A percentile compares a stretch with the other conserved stretches of the same genome.
Conservation (phyloP, 1,140 invertebrate species). For the Dreissena rostriformis region DNA sequence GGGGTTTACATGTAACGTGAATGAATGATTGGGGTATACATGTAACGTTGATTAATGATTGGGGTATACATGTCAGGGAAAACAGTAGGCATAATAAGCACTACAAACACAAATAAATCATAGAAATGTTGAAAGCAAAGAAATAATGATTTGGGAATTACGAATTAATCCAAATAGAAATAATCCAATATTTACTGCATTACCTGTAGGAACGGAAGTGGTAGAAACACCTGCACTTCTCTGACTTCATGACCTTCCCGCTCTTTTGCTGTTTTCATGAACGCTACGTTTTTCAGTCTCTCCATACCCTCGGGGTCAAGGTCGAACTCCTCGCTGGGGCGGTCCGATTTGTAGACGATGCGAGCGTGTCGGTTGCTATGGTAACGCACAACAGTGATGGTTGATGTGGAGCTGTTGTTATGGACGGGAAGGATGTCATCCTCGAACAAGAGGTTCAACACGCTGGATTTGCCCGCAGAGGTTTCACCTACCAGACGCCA, state of each 20-base stretch:
- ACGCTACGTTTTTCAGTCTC: constrained; percentile 45
- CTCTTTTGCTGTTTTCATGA: constrained; percentile 53
- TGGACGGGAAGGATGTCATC: constrained; percentile 69
- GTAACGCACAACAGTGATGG: constrained; percentile 71
- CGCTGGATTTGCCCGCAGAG: constrained; percentile 74
- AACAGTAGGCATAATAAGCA: too few relatives aligned
- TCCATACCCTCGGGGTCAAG: constrained; percentile 39
- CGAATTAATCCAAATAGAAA: not conserved
- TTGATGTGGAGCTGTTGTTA: constrained; percentile 71
- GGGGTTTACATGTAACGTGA: too few relatives aligned
- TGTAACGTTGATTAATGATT: too few relatives aligned
- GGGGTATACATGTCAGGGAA: too few relatives aligned
- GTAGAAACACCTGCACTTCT: constrained; percentile 67
- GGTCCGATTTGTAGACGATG: constrained; percentile 54
- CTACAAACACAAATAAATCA: too few relatives aligned
- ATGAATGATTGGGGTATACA: too few relatives aligned
- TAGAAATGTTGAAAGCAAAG: too few relatives aligned
- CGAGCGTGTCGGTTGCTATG: constrained; percentile 19
- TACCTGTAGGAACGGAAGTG: constrained; percentile 70
- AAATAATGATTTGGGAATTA: too few relatives aligned
- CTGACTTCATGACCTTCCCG: constrained; percentile 60
- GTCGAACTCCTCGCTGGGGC: constrained; percentile 29
- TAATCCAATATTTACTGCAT: not conserved
- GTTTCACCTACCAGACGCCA: constrained; percentile 75
- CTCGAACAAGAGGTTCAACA: constrained; percentile 74